Conservation (phyloP, 2,797 vertebrate species). For the Sparus aurata region DNA sequence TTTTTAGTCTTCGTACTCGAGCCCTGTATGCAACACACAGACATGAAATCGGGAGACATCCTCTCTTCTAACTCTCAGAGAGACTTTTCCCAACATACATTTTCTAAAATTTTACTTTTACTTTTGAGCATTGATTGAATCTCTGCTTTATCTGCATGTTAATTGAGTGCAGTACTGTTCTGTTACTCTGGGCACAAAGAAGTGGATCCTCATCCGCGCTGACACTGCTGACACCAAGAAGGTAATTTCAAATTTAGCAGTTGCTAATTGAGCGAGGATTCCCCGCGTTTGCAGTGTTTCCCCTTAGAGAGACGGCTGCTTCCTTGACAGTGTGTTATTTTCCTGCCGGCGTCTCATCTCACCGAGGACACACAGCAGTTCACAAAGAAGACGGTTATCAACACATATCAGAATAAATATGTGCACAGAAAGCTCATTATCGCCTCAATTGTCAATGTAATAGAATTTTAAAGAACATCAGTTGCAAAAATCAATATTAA, state of each 20-base stretch:
- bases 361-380: slow-evolving; percentile 34
- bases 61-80: neutral
- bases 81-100: neutral
- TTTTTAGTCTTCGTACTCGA: neutral
- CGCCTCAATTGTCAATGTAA: slow-evolving; percentile 21
- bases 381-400: slow-evolving; percentile 5
- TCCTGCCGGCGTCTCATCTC: slow-evolving; percentile 21
- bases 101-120: neutral
- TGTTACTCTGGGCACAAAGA: neutral
- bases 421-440: slow-evolving; percentile 41
- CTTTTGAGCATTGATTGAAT: neutral
- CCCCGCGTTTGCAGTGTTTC: slow-evolving; percentile 26
- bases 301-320: slow-evolving; percentile 21
- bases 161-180: neutral
- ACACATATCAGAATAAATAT: slow-evolving; percentile 3
- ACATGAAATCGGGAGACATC: neutral
- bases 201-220: neutral
- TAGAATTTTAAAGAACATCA: slow-evolving; percentile 35
- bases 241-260: neutral
- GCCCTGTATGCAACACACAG: neutral
- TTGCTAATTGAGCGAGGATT: slow-evolving; percentile 9
- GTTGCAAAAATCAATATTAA: slow-evolving; percentile 52
- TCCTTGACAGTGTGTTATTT: slow-evolving; percentile 13
- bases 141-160: neutral
- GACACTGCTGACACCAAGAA: neutral